These are phyloP conservation scores for Pollenia angustigena DNA, from an alignment of 2,888 invertebrate species.

Conservation along the genomic window DNA sequence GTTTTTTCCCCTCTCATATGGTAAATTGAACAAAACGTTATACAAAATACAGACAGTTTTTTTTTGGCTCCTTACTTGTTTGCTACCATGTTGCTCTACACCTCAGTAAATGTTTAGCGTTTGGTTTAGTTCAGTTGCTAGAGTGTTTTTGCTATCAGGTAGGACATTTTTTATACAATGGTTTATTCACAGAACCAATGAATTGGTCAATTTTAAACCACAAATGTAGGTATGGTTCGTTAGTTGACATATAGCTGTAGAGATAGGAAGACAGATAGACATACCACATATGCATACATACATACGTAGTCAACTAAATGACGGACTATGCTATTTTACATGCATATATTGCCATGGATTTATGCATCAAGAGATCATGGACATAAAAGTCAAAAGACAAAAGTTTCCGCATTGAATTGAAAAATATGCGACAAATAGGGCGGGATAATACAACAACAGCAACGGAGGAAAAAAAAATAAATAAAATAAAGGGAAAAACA, in stretches of 20 bases:
- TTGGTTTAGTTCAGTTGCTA: conserved; percentile 25
- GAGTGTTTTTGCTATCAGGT: conserved; percentile 48
- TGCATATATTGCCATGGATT: neutral
- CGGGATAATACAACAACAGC: conserved; percentile 40
- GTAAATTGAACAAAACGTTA: conserved; percentile 35
- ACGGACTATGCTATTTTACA: conserved; percentile 24
- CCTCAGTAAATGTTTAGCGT: conserved; percentile 64
- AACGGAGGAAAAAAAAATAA: neutral
- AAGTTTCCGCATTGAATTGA: conserved; percentile 70
- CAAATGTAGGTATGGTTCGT: conserved; percentile 78
- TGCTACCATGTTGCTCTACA: conserved; percentile 55
- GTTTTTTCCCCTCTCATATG: conserved; percentile 18
- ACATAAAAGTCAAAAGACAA: conserved; percentile 61
- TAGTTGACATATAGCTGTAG: conserved; percentile 70
- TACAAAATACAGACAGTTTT: conserved; percentile 32
- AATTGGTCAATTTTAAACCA: conserved; percentile 79
- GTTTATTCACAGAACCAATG: conserved; percentile 70
- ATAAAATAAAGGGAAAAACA: neutral
- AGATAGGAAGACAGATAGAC: conserved; percentile 51
- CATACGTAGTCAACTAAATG: conserved; percentile 17
- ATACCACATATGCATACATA: neutral
- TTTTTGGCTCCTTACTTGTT: conserved; percentile 25
- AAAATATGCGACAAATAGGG: conserved; percentile 72
- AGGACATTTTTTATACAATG: conserved; percentile 58
- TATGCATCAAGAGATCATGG: conserved; percentile 33